Evolutionary conservation across 2,888 invertebrate species (phyloP).

Genomic region (Tipula helvola): DNA sequence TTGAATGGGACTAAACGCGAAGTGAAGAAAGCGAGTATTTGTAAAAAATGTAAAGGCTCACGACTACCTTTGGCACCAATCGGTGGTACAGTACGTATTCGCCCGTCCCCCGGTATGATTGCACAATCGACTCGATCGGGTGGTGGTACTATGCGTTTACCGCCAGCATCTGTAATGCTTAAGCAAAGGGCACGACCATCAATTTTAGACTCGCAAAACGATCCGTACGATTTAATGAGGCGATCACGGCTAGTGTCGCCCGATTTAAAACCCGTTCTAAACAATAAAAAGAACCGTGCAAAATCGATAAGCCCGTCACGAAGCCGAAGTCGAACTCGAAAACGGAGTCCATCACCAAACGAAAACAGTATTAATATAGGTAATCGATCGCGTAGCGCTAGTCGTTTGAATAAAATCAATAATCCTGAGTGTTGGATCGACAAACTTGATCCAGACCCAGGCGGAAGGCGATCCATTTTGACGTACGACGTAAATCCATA

Average conservation of each 20-base stretch:
- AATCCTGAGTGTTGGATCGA: slow-evolving; percentile 17
- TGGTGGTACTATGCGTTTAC: slow-evolving; percentile 51
- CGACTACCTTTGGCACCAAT: slow-evolving; percentile 56
- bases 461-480: slow-evolving; percentile 54
- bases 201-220: slow-evolving; percentile 50
- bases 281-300: slow-evolving; percentile 41
- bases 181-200: slow-evolving; percentile 43
- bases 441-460: slow-evolving; percentile 20
- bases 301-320: slow-evolving; percentile 46
- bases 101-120: slow-evolving; percentile 17
- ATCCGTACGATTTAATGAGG: slow-evolving; percentile 76
- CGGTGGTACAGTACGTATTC: slow-evolving; percentile 55
- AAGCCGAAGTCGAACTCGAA: slow-evolving; percentile 41
- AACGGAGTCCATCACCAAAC: slow-evolving; percentile 20
- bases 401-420: slow-evolving; percentile 24
- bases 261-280: slow-evolving; percentile 34
- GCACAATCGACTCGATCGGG: slow-evolving; percentile 28
- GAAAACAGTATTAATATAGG: slow-evolving; percentile 29
- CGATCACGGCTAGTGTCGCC: slow-evolving; percentile 60
- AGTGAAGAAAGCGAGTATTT: slow-evolving; percentile 61
- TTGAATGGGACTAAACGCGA: slow-evolving; percentile 61
- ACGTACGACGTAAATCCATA: slow-evolving; percentile 79
- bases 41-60: slow-evolving; percentile 75
- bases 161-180: slow-evolving; percentile 31
- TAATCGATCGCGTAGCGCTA: slow-evolving; percentile 39